phyloP scores from a whole-genome alignment of 2,113 vertebrate species.

The Percopsis transmontana region DNA sequence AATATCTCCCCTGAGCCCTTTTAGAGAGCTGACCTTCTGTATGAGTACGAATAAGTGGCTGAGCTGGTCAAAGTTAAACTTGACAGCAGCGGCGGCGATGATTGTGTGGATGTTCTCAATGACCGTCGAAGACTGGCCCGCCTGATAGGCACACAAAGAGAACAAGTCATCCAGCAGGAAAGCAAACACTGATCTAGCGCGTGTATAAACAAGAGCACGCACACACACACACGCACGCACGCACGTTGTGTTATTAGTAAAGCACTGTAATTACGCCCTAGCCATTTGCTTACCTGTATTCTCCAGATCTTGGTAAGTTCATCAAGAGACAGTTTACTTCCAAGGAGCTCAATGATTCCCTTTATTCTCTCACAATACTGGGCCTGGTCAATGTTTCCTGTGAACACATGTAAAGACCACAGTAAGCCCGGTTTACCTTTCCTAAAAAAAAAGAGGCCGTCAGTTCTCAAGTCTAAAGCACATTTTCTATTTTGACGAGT shows the following conservation, averaged over 20 bases:
- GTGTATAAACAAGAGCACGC: neutral
- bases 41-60: slow-evolving; percentile 97
- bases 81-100: slow-evolving; percentile 95
- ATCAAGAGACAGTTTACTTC: slow-evolving; percentile 96
- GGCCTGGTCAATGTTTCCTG: slow-evolving; percentile 98
- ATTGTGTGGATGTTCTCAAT: slow-evolving; percentile 99
- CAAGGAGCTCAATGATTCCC: slow-evolving; percentile 97
- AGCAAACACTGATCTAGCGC: neutral
- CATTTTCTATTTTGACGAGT: neutral
- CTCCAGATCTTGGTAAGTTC: slow-evolving; percentile 98
- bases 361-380: slow-evolving; percentile 99
- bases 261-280: neutral
- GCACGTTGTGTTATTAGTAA: neutral
- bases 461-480: neutral
- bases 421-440: neutral
- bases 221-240: neutral
- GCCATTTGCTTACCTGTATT: slow-evolving; percentile 86
- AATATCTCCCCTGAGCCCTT: neutral
- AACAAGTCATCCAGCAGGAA: neutral
- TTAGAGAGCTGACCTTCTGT: slow-evolving; percentile 84
- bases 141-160: slow-evolving; percentile 73
- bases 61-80: slow-evolving; percentile 96
- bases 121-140: slow-evolving; percentile 96
- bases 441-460: neutral
- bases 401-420: slow-evolving; percentile 22